Evolutionary conservation across 2,888 invertebrate species (phyloP), one percentile per base, ranked within the genome.

Genomic region (Automeris io): DNA sequence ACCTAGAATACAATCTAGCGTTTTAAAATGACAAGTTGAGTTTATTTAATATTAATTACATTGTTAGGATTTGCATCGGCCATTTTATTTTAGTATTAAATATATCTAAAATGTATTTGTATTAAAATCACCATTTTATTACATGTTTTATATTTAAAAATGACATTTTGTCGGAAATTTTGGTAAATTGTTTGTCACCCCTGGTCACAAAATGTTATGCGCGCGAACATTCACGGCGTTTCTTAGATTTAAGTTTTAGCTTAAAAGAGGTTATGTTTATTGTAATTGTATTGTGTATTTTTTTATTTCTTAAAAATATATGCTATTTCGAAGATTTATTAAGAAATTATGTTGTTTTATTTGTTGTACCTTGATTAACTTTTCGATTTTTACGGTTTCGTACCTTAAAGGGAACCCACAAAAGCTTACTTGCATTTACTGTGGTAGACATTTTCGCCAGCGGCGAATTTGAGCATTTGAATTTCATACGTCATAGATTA

Each of bases 1-100:
- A 85, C 85, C 83, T 86, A 86, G 83, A 76, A 49, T 49, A 29
- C 40, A 39, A 42, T 79, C 82, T 83, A 86, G 85, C 42, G 83
- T 85, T 75, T 61, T 77, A 81, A 86, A 77, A 80, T 83, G 81
- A 72, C 80, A 83, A 86, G 76, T 83, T 81, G 82, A 56, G 48
- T 58, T 42, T 21, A 18, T 26, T 29, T 13, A 40, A 37, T 40
- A 11, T 40, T 45, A 45, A 43, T 49, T 33, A 29, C 46, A 41
- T 47, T 46, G 37, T 16, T 32, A 26, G 24, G 8, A 18, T 7
- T 21, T 12, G 13, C 18, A 40, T 31, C 22, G 31, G 35, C 25
- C 18, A 25, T 25, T 7, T 3, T 9, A 25, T 18, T 24, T 7
- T 35, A 12, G 25, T 35, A 18, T 35, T n/a, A 35, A 13, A 13